Evolutionary conservation across 2,888 invertebrate species (phyloP).

Genomic region (Stenodema calcarata): DNA sequence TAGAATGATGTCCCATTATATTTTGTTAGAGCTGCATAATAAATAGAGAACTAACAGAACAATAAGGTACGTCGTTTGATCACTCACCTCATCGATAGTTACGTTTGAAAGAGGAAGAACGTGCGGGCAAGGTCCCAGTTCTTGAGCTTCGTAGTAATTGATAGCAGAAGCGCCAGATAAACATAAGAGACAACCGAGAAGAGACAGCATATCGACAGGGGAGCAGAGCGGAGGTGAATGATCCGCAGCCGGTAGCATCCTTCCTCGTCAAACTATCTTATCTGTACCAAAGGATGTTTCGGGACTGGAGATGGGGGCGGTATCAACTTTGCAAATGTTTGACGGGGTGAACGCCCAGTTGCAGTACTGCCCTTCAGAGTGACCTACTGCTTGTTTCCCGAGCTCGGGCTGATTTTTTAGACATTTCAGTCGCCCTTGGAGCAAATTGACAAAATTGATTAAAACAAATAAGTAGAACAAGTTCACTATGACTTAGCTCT

Average conservation of each 20-base stretch:
- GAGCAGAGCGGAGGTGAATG: slow-evolving; percentile 2
- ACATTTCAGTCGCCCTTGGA: too few species aligned
- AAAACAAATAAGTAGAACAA: too few species aligned
- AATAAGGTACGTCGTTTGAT: too few species aligned
- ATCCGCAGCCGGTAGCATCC: slow-evolving; percentile 10
- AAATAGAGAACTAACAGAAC: too few species aligned
- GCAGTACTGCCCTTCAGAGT: not conserved
- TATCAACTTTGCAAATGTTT: not conserved
- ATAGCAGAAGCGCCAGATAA: not conserved
- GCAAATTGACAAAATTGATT: too few species aligned
- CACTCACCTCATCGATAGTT: slow-evolving; percentile 53
- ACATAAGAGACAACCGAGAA: not conserved
- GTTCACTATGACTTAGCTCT: too few species aligned
- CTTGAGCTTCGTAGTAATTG: slow-evolving; percentile 40
- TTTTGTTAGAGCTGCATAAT: too few species aligned
- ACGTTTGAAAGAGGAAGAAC: slow-evolving; percentile 49
- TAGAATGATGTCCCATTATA: too few species aligned
- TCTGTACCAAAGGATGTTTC: not conserved
- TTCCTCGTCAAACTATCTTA: slow-evolving; percentile 4
- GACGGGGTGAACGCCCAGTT: not conserved
- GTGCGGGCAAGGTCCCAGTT: slow-evolving; percentile 54
- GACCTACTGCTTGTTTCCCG: too few species aligned
- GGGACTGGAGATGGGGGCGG: not conserved
- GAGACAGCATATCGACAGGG: not conserved
- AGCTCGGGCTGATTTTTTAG: too few species aligned